Evolutionary conservation across 1,140 invertebrate genomes (phyloP).

Genomic region (Achroia grisella): DNA sequence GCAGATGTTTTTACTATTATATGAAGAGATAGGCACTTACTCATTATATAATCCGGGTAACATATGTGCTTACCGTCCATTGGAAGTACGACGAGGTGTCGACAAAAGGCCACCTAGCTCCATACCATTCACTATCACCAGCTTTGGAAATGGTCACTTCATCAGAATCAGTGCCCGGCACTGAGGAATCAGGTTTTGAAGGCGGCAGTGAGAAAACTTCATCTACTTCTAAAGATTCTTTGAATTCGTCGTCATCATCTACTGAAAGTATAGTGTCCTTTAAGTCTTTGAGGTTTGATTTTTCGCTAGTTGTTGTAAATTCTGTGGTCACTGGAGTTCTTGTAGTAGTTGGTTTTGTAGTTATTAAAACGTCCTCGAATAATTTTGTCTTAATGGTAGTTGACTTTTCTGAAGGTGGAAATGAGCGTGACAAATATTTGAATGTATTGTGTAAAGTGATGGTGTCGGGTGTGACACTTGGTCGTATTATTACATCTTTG

Average conservation of each 20-base stretch:
- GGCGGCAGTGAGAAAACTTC: constrained; percentile 62
- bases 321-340: constrained; percentile 31
- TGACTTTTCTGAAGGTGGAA: constrained; percentile 38
- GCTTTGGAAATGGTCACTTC: constrained; percentile 66
- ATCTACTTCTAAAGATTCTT: constrained; percentile 61
- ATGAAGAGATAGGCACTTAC: constrained; percentile 5
- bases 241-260: constrained; percentile 66
- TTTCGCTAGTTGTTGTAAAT: constrained; percentile 30
- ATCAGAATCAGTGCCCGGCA: constrained; percentile 32
- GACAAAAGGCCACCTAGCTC: constrained; percentile 75
- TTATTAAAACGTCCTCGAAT: constrained; percentile 53
- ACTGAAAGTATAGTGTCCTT: constrained; percentile 55
- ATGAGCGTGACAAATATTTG: constrained; percentile 39
- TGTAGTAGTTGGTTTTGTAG: constrained; percentile 42
- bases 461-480: constrained; percentile 45
- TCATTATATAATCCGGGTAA: constrained; percentile 26
- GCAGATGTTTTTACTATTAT: too few relatives aligned
- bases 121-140: constrained; percentile 46
- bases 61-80: constrained; percentile 74
- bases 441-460: constrained; percentile 38
- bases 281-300: constrained; percentile 42
- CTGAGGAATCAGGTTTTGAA: constrained; percentile 36
- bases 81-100: constrained; percentile 78
- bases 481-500: constrained; percentile 52
- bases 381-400: constrained; percentile 26